Conservation (phyloP, 2,888 invertebrate genomes). For the Alsophila aescularia region DNA sequence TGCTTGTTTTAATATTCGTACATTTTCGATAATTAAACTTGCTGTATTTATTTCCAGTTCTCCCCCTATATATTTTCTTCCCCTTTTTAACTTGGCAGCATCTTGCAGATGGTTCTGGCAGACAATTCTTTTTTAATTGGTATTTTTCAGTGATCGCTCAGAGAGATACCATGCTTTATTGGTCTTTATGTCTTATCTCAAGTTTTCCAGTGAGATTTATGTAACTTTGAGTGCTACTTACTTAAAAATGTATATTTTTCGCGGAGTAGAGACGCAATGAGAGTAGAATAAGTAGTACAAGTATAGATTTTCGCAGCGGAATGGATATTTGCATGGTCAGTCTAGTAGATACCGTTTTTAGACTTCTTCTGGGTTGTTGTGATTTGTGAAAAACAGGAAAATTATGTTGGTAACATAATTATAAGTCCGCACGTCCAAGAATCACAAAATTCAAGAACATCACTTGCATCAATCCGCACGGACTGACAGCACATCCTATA, state of each 20-base stretch:
- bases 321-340: too few species aligned
- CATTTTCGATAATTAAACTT: constrained; percentile 36
- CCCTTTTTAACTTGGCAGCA: constrained; percentile 17
- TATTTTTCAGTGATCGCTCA: constrained; percentile 22
- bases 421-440: too few species aligned
- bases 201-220: constrained; percentile 29
- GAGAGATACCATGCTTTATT: constrained; percentile 24
- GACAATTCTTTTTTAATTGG: constrained; percentile 35
- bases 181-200: constrained; percentile 26
- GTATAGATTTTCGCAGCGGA: too few species aligned
- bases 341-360: too few species aligned
- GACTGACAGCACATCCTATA: too few species aligned
- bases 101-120: constrained; percentile 18
- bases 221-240: constrained; percentile 8
- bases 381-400: too few species aligned
- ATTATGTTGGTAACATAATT: too few species aligned
- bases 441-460: too few species aligned
- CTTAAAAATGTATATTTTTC: neutral
- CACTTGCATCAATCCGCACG: too few species aligned
- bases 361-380: too few species aligned
- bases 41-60: constrained; percentile 21
- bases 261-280: too few species aligned
- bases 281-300: too few species aligned
- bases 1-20: neutral
- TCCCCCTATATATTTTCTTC: constrained; percentile 18